phyloP scores from a whole-genome alignment of 2,113 vertebrate genomes.

The Rhinogobius similis region DNA sequence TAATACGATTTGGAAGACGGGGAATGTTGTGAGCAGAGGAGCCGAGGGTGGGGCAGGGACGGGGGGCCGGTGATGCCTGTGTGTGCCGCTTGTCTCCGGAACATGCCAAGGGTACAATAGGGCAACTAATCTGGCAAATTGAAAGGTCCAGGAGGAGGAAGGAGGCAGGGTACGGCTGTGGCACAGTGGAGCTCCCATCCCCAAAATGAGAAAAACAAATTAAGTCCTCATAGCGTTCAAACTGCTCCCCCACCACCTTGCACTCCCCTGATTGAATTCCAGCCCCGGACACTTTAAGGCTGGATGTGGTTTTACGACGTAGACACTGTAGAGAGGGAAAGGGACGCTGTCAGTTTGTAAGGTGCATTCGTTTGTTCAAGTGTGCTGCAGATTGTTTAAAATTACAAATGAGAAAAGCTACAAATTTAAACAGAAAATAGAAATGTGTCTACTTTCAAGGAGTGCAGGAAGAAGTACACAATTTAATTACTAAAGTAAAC shows the following conservation, averaged over 20 bases:
- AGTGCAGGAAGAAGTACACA: too few relatives aligned
- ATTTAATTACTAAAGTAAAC: too few relatives aligned
- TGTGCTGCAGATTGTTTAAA: neutral
- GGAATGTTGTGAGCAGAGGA: slow-evolving; percentile 43
- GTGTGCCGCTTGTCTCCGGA: slow-evolving; percentile 41
- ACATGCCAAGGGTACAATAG: slow-evolving; percentile 62
- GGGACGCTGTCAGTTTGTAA: slow-evolving; percentile 10
- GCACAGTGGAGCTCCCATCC: slow-evolving; percentile 54
- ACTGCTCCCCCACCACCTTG: slow-evolving; percentile 16
- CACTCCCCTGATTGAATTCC: slow-evolving; percentile 66
- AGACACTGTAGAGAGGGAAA: slow-evolving; percentile 9
- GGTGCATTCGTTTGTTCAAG: neutral
- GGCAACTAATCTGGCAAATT: slow-evolving; percentile 77
- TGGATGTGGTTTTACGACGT: slow-evolving; percentile 31
- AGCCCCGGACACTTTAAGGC: slow-evolving; percentile 21
- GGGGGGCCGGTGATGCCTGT: slow-evolving; percentile 6
- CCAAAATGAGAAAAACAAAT: slow-evolving; percentile 72
- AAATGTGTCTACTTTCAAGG: too few relatives aligned
- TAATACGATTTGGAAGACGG: slow-evolving; percentile 72
- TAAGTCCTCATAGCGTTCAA: slow-evolving; percentile 55
- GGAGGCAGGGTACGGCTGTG: slow-evolving; percentile 45
- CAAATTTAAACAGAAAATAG: neutral
- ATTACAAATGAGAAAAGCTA: neutral
- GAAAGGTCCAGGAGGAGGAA: slow-evolving; percentile 63
- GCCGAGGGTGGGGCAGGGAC: neutral